Evolutionary conservation across 2,797 vertebrate genomes (phyloP).

Genomic region (Euthynnus affinis): DNA sequence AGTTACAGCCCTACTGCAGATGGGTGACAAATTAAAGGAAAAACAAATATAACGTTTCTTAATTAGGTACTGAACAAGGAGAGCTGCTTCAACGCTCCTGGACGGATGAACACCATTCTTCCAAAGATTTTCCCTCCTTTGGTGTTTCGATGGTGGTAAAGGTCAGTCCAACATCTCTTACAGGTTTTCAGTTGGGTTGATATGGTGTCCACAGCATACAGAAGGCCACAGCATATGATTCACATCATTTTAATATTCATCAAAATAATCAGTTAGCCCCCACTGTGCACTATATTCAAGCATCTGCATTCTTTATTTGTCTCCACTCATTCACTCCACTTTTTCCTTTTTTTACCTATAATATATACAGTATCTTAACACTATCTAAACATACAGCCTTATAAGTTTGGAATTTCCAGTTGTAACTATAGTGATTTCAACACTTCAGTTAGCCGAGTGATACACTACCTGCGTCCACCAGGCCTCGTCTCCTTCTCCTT

Average conservation of each 20-base stretch:
- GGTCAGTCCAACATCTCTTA: background rate
- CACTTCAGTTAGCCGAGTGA: background rate
- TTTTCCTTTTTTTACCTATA: background rate
- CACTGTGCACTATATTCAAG: background rate
- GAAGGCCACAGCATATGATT: background rate
- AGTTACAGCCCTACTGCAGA: too few relatives aligned
- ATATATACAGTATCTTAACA: background rate
- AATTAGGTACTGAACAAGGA: too few relatives aligned
- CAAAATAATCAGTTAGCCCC: background rate
- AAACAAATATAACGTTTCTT: too few relatives aligned
- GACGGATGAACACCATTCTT: background rate
- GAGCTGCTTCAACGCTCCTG: too few relatives aligned
- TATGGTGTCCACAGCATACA: background rate
- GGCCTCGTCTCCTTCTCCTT: conserved; percentile 66
- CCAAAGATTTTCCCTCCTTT: background rate
- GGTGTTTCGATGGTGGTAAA: background rate
- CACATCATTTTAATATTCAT: background rate
- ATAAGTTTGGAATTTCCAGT: background rate
- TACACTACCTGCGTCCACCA: conserved; percentile 72
- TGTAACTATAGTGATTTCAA: conserved; percentile 5
- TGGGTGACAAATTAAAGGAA: too few relatives aligned
- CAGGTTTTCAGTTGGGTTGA: background rate
- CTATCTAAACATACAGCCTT: background rate
- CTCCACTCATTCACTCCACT: background rate
- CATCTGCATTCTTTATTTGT: too few relatives aligned